phyloP scores from a whole-genome alignment of 2,797 vertebrate species.

The Hydrocynus forskahlii region DNA sequence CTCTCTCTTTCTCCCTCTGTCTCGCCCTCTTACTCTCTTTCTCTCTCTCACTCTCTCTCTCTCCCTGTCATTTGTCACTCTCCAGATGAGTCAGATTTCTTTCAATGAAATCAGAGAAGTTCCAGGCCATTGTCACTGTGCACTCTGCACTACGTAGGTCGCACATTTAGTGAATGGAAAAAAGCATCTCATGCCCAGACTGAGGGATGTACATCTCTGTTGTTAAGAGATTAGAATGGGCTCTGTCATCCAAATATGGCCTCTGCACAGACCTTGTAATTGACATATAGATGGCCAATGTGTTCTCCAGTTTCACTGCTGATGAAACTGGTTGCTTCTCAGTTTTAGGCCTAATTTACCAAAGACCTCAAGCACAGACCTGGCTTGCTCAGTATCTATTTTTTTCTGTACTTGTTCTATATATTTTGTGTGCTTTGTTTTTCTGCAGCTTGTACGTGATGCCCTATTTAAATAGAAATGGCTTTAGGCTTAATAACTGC shows the following conservation, averaged over 20 bases:
- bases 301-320: neutral
- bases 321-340: slow-evolving; percentile 4
- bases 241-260: slow-evolving; percentile 14
- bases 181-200: slow-evolving; percentile 17
- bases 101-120: slow-evolving; percentile 50
- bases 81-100: slow-evolving; percentile 41
- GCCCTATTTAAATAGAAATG: neutral
- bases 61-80: neutral
- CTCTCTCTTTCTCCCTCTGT: neutral
- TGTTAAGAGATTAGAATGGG: slow-evolving; percentile 7
- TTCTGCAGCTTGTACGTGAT: neutral
- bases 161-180: slow-evolving; percentile 25
- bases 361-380: neutral
- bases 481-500: neutral
- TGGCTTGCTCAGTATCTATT: neutral
- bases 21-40: neutral
- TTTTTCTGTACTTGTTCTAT: neutral
- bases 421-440: neutral
- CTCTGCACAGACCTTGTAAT: neutral
- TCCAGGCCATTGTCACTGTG: slow-evolving; percentile 24
- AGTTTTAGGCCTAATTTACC: slow-evolving; percentile 10
- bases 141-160: neutral
- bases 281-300: neutral
- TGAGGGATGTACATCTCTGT: neutral
- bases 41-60: neutral